Base-by-base conservation (phyloP, 2,113 vertebrate genomes). In the Otis tarda region DNA sequence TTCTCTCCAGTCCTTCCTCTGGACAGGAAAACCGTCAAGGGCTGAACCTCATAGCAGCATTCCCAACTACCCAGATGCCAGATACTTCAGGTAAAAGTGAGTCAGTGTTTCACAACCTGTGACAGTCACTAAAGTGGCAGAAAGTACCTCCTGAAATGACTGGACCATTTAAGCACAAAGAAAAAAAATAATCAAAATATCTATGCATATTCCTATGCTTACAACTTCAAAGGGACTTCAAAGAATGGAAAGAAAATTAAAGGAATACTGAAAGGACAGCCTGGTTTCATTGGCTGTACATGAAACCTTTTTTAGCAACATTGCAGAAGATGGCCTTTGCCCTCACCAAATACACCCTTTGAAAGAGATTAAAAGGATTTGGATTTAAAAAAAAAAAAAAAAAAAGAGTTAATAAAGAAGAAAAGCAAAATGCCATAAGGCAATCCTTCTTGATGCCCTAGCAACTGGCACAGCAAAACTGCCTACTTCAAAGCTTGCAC, bases 321-420 rank as follows among this genome's bases (percentile, higher is more conserved):
- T 20, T 0, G 2, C 7, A 53, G 33, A 47, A 24, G 19, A 33
- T 18, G 6, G 9, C 2, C 5, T 11, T 65, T 76, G 10, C 4
- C 4, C 4, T 11, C 4, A 6, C 6, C 11, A 16, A 10, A 33
- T 35, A 20, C 2, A 23, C 11, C 4, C 8, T 65, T 74, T 71
- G 12, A 79, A 49, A 83, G 19, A 6, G 8, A 65, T 4, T n/a
- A 37, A 37, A 37, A 37, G 9, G 37, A 37, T 37, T 37, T 37
- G 37, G 37, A 37, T n/a, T n/a, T 37, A 37, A 37, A 15, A 64
- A 81, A 71, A 68, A 30, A n/a, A 41, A 41, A 25, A 15, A 8
- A 22, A 24, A 93, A 71, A 64, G 3, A 21, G 9, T 23, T 60
- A 0, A 28, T 37, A 64, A 55, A 43, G 20, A 75, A 45, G 1